A percentile compares a stretch with the other conserved stretches of the same genome.
These are phyloP conservation scores for Rhinatrema bivittatum DNA, from an alignment of 2,797 vertebrate genomes.

Conservation along the genomic window DNA sequence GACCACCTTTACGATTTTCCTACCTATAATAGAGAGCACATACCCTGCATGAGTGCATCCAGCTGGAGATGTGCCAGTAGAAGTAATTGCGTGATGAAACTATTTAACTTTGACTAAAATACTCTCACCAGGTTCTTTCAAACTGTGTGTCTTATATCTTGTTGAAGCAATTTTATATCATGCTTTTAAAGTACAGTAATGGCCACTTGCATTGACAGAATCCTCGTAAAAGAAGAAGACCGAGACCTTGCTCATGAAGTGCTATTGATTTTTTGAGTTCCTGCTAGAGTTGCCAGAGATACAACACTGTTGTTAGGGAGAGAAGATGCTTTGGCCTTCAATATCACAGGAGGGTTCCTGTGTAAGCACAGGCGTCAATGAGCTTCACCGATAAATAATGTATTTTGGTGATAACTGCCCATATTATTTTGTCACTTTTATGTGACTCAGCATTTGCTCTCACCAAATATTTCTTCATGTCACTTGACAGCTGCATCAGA, in stretches of 20 bases:
- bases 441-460: conserved; percentile 53
- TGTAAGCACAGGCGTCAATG: conserved; percentile 52
- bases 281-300: conserved; percentile 65
- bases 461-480: conserved; percentile 30
- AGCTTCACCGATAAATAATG: conserved; percentile 57
- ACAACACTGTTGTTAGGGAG: conserved; percentile 59
- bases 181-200: conserved; percentile 74
- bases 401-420: conserved; percentile 56
- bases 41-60: conserved; percentile 35
- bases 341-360: conserved; percentile 63
- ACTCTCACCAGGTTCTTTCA: conserved; percentile 70
- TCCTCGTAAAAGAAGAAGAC: conserved; percentile 67
- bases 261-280: conserved; percentile 68
- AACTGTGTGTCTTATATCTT: conserved; percentile 68
- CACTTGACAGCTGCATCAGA: conserved; percentile 9
- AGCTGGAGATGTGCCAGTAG: conserved; percentile 64
- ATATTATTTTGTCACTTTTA: conserved; percentile 49
- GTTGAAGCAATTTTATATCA: conserved; percentile 68
- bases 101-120: conserved; percentile 72
- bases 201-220: conserved; percentile 71
- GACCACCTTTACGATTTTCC: conserved; percentile 27
- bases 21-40: conserved; percentile 33
- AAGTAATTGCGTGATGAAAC: conserved; percentile 69
- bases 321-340: conserved; percentile 59
- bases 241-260: conserved; percentile 65